phyloP scores from a whole-genome alignment of 2,888 invertebrate species.

The Andrena marginata region DNA sequence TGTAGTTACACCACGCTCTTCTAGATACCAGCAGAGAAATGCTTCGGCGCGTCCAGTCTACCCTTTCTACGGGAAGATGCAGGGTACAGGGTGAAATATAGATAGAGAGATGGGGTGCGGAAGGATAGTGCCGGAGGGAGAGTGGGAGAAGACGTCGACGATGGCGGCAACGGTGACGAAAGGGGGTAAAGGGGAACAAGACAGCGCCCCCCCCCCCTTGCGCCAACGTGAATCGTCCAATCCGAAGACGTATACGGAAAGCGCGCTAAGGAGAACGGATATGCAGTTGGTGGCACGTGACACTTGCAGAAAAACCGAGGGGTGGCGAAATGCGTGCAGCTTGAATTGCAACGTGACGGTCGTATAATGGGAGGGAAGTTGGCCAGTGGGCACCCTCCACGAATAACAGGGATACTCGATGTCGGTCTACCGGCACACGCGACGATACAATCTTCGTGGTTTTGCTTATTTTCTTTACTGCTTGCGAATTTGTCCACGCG shows the following conservation, averaged over 20 bases:
- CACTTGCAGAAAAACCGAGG: conserved; percentile 6
- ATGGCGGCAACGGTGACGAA: background rate
- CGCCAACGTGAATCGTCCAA: conserved; percentile 27
- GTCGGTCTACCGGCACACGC: background rate
- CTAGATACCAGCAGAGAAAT: too few species aligned
- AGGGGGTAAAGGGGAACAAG: background rate
- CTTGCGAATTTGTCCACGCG: background rate
- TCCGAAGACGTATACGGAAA: conserved; percentile 11
- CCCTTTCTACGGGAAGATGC: too few species aligned
- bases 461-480: background rate
- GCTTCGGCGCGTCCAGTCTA: too few species aligned
- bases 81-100: background rate
- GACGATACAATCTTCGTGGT: conserved; percentile 2
- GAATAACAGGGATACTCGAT: conserved; percentile 10
- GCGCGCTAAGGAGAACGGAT: conserved; percentile 27
- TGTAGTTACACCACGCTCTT: background rate
- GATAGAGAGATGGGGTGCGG: background rate
- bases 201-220: too few species aligned
- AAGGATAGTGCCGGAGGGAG: background rate
- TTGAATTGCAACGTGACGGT: conserved; percentile 8
- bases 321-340: background rate
- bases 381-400: background rate
- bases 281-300: conserved; percentile 36
- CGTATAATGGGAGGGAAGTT: conserved; percentile 13
- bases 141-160: background rate